Evolutionary conservation across 2,797 vertebrate genomes (phyloP), one percentile per base, ranked within the genome.

Genomic region (Morus bassanus): DNA sequence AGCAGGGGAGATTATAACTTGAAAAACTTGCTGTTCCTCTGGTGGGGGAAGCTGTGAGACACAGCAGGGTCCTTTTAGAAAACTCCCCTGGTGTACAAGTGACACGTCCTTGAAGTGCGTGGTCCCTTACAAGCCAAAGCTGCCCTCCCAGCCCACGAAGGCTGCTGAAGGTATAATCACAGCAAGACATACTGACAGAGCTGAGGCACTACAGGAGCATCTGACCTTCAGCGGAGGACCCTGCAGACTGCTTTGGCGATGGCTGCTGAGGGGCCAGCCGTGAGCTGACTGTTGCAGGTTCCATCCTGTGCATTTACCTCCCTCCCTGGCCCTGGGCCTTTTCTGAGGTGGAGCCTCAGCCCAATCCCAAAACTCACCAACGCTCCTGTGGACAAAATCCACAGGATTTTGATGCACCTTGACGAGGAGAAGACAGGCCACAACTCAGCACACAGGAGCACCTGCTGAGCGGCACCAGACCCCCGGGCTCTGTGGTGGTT

Each of bases 201-300:
- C 51, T 7, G 30, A 17, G 46, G 69, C 33, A 4, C n/a, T 9
- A 16, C 33, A 21, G 15, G 33, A 45, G 60, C 1, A 0, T 2
- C n/a, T 7, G 39, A 35, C 24, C 48, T 39, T 8, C 61, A 30
- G 53, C 0, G 7, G 6, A 9, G 39, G n/a, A 22, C 8, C 17
- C 39, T 19, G 39, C 60, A n/a, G n/a, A 4, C 28, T 7, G 31
- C 18, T 37, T 5, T 6, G 35, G 31, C 2, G 35, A 57, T 3
- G 69, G 39, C 51, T 59, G 30, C 37, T 7, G 61, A 24, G 37
- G n/a, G 28, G 33, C 33, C 11, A 37, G 57, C 41, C 11, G 51
- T 3, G 18, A 11, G 27, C 22, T 57, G 41, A 22, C n/a, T 11
- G 9, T 2, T 14, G 45, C 30, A 25, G 54, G n/a, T 15, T 39